Conservation (phyloP, 2,113 vertebrate genomes). For the Alligator mississippiensis region DNA sequence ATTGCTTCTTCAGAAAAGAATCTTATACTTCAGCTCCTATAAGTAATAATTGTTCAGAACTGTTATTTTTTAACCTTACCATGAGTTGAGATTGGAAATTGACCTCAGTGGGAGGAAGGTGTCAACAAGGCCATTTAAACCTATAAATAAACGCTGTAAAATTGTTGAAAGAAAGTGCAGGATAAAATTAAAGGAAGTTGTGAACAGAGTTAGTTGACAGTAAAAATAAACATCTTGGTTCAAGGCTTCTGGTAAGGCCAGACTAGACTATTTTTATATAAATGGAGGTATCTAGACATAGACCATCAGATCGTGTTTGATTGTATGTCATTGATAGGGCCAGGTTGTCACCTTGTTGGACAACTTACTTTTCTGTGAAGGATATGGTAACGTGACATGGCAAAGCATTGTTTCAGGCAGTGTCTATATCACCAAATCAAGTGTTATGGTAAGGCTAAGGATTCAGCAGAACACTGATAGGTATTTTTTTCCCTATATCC, state of each 20-base stretch:
- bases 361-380: background rate
- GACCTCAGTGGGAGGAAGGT: background rate
- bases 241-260: background rate
- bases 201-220: background rate
- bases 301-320: background rate
- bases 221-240: background rate
- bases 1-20: background rate
- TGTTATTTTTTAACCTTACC: background rate
- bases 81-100: background rate
- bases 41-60: background rate
- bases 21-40: background rate
- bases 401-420: background rate
- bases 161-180: background rate
- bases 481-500: background rate
- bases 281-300: background rate
- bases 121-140: background rate
- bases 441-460: background rate
- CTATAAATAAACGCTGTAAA: background rate
- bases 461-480: background rate
- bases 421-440: accelerated
- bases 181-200: background rate
- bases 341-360: background rate
- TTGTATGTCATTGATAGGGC: background rate
- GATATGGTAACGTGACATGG: background rate
- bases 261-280: accelerated